phyloP scores from a whole-genome alignment of 2,888 invertebrate genomes.

The Dioctria rufipes region DNA sequence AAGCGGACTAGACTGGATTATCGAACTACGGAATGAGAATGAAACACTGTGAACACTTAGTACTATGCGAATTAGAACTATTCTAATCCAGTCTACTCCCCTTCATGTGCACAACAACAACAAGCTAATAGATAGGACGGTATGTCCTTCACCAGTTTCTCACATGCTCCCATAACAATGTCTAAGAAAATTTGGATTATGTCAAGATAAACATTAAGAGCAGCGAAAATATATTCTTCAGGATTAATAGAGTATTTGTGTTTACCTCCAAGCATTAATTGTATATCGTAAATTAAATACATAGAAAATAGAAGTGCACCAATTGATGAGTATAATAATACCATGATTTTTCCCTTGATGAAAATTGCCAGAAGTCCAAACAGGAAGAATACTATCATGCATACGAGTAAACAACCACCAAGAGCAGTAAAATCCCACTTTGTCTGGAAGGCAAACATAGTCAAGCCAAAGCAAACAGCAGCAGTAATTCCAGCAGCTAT shows the following conservation, averaged over 20 bases:
- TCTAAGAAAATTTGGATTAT: conserved; percentile 72
- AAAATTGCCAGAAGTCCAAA: conserved; percentile 81
- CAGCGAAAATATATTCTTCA: conserved; percentile 92
- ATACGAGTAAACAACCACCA: conserved; percentile 82
- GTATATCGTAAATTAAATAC: conserved; percentile 52
- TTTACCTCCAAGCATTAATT: conserved; percentile 70
- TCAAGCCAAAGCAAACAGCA: conserved; percentile 83
- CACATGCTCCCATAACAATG: conserved; percentile 4
- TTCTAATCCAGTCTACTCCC: no score
- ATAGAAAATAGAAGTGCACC: conserved; percentile 74
- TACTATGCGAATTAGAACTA: no score
- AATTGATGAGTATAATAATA: conserved; percentile 82
- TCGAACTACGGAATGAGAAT: no score
- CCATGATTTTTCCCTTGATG: conserved; percentile 74
- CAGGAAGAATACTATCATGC: conserved; percentile 78
- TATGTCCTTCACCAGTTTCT: no score
- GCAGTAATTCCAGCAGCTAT: conserved; percentile 88
- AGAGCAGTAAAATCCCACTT: conserved; percentile 84
- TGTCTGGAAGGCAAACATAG: conserved; percentile 91
- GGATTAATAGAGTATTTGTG: conserved; percentile 89
- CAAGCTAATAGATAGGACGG: no score
- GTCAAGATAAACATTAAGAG: conserved; percentile 87
- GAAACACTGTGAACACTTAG: no score
- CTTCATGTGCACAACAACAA: no score
- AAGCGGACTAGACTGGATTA: no score